Base-by-base conservation (phyloP, 2,113 vertebrate genomes). In the Rhinopomastus cyanomelas region DNA sequence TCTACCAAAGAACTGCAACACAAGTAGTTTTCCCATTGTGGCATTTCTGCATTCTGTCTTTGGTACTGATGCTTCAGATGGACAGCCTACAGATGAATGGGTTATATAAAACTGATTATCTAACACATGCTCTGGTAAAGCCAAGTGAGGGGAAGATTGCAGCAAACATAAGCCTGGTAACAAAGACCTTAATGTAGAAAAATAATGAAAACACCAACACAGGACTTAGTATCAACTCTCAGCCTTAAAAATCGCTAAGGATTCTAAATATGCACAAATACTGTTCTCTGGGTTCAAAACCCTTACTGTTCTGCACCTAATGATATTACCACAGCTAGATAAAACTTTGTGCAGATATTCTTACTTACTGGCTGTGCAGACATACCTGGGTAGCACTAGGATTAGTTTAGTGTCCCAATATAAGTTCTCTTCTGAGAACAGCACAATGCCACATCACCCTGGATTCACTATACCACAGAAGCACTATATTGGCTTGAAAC, bases 361-460 rank as follows among this genome's bases (percentile, higher is more conserved):
- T 48, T 66, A n/a, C 2, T 23, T 16, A 25, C 6, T 48, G 26
- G 4, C 11, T 8, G 3, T 56, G 8, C 5, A 34, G 66, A 25
- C 16, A 37, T 12, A 87, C 8, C 22, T 3, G 3, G 7, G 4
- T 25, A 76, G 19, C 26, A n/a, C 8, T 5, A 72, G 49, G 20
- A 48, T 76, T 64, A 76, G 15, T 25, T 55, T 46, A 56, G 1
- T 46, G 6, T 11, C n/a, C 21, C 19, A 16, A 56, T 48, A 64
- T 22, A 52, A 71, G 18, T 39, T 75, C 6, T 64, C 2, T 27
- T 57, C 12, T 61, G 51, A 53, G 27, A 86, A 34, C 5, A 71
- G 1, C 19, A 39, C 0, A 0, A 8, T 66, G 26, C 20, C 30
- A 32, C 16, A 20, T 5, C 29, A 51, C 18, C 26, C 13, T 39